Evolutionary conservation across 2,888 invertebrate genomes (phyloP).

Genomic region (Caenorhabditis wallacei): DNA sequence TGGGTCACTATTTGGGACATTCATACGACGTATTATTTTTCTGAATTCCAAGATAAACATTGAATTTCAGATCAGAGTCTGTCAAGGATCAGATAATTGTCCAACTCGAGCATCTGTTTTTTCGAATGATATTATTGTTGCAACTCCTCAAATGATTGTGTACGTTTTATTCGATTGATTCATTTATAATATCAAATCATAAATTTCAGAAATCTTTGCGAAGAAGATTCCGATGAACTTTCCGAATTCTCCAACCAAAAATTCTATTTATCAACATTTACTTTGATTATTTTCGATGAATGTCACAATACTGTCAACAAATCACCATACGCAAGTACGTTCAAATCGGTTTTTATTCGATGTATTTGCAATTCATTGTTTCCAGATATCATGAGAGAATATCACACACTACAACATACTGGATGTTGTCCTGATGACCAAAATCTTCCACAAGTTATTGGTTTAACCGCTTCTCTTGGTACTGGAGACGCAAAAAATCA

Average conservation of each 20-base stretch:
- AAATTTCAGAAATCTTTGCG: conserved; percentile 57
- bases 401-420: conserved; percentile 44
- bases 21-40: conserved; percentile 64
- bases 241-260: conserved; percentile 4
- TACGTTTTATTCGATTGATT: conserved; percentile 35
- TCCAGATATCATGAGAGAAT: conserved; percentile 70
- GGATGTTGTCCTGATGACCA: conserved; percentile 44
- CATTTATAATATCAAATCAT: neutral
- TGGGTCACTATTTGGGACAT: conserved; percentile 78
- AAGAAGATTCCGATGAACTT: conserved; percentile 32
- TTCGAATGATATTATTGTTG: conserved; percentile 79
- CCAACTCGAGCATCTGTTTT: conserved; percentile 47
- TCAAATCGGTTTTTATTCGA: no score
- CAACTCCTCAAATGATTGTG: conserved; percentile 84
- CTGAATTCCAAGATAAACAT: no score
- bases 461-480: conserved; percentile 84
- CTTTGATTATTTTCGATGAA: conserved; percentile 92
- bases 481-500: conserved; percentile 82
- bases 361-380: neutral
- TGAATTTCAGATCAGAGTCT: conserved; percentile 44
- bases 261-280: conserved; percentile 72
- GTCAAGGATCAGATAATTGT: conserved; percentile 56
- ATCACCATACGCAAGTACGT: conserved; percentile 89
- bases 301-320: conserved; percentile 92
- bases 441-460: conserved; percentile 82